Base-by-base conservation (phyloP, 2,797 vertebrate genomes). In the Botia kubotai region DNA sequence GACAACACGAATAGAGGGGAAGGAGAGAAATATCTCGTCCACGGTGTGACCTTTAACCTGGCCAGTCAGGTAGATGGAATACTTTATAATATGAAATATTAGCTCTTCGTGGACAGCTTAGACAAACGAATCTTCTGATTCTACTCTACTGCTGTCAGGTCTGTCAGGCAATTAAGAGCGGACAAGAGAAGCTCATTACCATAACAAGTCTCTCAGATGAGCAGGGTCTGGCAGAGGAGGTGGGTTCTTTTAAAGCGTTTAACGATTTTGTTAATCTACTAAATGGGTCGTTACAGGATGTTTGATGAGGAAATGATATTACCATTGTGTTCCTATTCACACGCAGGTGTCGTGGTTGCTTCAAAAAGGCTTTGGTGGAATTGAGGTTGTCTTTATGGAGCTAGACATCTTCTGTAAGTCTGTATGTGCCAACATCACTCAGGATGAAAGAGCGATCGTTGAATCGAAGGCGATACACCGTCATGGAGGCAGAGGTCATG, bases 301-400 rank as follows among this genome's bases (percentile, higher is more conserved):
- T 65, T 36, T 17, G 14, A 26, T 29, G 6, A 58, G 11, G 19
- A 48, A 70, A 48, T 53, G 1, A 36, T 62, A n/a, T 17, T 79
- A 8, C 29, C 1, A 57, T 50, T 17, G 17, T n/a, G 16, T 55
- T 6, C 1, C 16, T 29, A 7, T n/a, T 21, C 10, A 62, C 68
- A 17, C 50, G 11, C 68, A 86, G 84, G 67, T 83, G 77, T 70
- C 72, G 10, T 72, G 72, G 72, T 19, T 80, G 23, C 75, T 83
- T 29, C 53, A 65, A 58, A 79, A 83, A 12, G 79, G 84, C 12
- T 17, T 83, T 33, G 72, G 84, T 67, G 84, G 84, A 17, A 57
- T 82, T 21, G 84, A 71, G 8, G 48, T 82, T 65, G 68, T 83
- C 68, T 23, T 75, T 17, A 62, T 86, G 65, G 82, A 86, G 46